Percentiles rank a stretch among this genome's conserved stretches.
These are phyloP conservation scores for Nyctereutes procyonoides DNA, from an alignment of 2,113 vertebrate genomes.

Conservation along the genomic window DNA sequence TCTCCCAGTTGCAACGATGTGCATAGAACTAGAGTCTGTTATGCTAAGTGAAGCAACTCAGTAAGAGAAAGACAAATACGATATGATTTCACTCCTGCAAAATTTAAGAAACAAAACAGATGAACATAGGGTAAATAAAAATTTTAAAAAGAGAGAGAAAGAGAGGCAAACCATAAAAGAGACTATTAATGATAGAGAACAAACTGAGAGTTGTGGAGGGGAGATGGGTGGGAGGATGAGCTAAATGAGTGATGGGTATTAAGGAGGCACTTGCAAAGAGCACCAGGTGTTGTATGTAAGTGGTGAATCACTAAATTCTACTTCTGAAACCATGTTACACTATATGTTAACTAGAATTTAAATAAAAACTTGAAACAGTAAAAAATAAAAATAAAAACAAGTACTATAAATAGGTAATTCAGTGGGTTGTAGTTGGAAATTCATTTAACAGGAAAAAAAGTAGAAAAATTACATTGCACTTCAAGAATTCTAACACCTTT, in stretches of 20 bases:
- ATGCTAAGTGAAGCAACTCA: neutral
- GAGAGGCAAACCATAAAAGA: neutral
- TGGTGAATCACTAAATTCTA: neutral
- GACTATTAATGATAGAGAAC: neutral
- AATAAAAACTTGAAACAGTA: neutral
- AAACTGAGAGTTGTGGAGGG: neutral
- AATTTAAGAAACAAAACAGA: neutral
- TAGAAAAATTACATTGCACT: neutral
- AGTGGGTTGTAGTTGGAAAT: neutral
- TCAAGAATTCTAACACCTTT: neutral
- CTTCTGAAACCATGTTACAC: neutral
- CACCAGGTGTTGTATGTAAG: neutral
- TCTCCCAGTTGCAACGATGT: too few relatives aligned
- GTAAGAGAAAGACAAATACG: neutral
- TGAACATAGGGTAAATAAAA: neutral
- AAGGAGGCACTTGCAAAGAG: neutral
- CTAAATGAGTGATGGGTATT: neutral
- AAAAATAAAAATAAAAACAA: neutral
- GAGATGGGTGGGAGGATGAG: neutral
- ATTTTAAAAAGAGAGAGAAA: neutral
- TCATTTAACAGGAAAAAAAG: neutral
- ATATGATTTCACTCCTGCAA: neutral
- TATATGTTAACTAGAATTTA: neutral
- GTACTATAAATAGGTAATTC: neutral
- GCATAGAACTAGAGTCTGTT: neutral